These are phyloP conservation scores for Andricus curvator DNA, from an alignment of 2,888 invertebrate genomes.

Conservation along the genomic window DNA sequence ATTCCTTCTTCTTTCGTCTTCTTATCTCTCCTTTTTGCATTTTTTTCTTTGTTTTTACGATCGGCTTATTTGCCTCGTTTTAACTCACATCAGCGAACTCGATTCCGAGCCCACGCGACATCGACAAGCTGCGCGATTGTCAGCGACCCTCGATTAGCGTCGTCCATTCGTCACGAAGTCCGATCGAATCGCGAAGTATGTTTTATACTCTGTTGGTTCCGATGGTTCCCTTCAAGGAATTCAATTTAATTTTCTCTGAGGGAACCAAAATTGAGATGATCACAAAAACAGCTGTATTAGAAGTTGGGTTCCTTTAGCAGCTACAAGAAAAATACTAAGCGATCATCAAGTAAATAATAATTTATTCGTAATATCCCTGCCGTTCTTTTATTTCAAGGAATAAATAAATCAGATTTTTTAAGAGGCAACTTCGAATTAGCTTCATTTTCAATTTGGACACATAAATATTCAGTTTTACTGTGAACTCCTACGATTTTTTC, in stretches of 20 bases:
- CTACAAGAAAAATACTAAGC: no score
- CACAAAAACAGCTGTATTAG: not conserved
- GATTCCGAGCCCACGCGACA: not conserved
- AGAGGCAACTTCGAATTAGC: no score
- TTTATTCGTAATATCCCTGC: no score
- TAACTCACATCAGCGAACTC: conserved; percentile 5
- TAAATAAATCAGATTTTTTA: no score
- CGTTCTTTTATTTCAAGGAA: no score
- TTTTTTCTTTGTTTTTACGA: not conserved
- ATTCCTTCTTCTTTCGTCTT: not conserved
- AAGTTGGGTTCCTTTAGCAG: no score
- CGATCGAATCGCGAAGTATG: not conserved
- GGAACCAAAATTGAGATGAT: not conserved
- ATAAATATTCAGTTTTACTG: no score
- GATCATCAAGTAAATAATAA: no score
- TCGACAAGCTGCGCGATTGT: not conserved
- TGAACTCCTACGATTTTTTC: not conserved
- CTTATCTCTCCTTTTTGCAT: not conserved
- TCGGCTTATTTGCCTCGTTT: not conserved
- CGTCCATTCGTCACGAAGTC: conserved; percentile 9
- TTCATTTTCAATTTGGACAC: no score
- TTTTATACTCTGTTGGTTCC: not conserved
- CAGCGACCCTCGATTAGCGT: conserved; percentile 3
- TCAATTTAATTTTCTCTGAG: not conserved
- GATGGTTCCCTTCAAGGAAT: not conserved